These are phyloP conservation scores for Baccha elongata DNA, from an alignment of 2,888 invertebrate genomes.

Conservation along the genomic window DNA sequence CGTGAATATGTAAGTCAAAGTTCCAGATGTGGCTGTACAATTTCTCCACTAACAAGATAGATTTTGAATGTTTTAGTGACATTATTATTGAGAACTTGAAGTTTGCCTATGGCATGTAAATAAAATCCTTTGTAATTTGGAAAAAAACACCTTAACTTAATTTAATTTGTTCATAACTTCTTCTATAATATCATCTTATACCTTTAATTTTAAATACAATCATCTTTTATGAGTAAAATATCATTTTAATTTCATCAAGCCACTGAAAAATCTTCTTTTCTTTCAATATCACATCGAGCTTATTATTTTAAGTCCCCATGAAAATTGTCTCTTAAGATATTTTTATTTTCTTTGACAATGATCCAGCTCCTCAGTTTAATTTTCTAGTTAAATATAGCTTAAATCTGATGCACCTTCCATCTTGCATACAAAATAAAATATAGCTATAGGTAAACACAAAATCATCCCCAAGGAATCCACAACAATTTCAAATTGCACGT, in stretches of 20 bases:
- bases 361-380: constrained; percentile 18
- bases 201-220: no score
- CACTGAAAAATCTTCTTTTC: constrained; percentile 2
- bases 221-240: neutral
- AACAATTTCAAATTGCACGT: constrained; percentile 8
- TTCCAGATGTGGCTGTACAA: no score
- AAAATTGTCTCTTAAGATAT: neutral
- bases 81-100: no score
- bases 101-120: no score
- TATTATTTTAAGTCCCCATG: no score
- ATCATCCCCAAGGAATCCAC: neutral
- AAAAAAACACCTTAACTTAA: no score
- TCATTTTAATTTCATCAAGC: neutral
- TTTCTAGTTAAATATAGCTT: constrained; percentile 8
- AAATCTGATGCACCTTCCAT: neutral
- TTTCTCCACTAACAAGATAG: no score
- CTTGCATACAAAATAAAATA: neutral
- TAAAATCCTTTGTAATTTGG: no score
- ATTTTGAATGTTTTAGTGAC: no score
- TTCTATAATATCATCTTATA: no score
- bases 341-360: constrained; percentile 1
- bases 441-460: constrained; percentile 3
- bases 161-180: no score
- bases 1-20: no score
- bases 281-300: constrained; percentile 19